These are phyloP conservation scores for Bubo bubo DNA, from an alignment of 2,113 vertebrate genomes.

Conservation along the genomic window DNA sequence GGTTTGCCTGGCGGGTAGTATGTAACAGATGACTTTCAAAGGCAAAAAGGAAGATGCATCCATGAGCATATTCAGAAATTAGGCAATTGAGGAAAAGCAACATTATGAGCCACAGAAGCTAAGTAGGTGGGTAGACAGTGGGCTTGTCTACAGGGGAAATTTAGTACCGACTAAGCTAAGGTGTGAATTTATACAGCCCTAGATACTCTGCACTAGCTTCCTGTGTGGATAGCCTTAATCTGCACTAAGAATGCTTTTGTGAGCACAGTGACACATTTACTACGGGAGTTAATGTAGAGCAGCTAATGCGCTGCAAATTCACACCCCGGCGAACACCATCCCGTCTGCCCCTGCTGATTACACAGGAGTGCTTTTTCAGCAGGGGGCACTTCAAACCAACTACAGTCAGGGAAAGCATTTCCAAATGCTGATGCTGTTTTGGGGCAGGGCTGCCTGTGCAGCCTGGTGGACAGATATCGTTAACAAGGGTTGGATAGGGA, in stretches of 20 bases:
- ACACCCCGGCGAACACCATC: not conserved
- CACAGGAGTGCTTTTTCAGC: not conserved
- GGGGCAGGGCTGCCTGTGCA: not conserved
- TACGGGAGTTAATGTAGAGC: constrained; percentile 6
- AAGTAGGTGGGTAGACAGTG: not conserved
- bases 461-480: fast-evolving
- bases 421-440: not conserved
- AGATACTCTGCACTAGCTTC: not conserved
- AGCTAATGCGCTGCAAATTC: constrained; percentile 11
- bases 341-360: not conserved
- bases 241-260: not conserved
- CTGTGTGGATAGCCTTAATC: constrained; percentile 24
- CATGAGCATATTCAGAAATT: not conserved
- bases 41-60: not conserved
- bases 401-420: not conserved
- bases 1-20: not conserved
- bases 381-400: not conserved
- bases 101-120: not conserved
- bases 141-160: not conserved
- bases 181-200: constrained; percentile 16
- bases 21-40: not conserved
- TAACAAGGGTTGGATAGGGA: not conserved
- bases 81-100: not conserved
- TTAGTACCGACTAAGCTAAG: not conserved
- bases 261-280: constrained; percentile 47